Base-by-base conservation (phyloP, 2,113 vertebrate species). In the Rostratula benghalensis region DNA sequence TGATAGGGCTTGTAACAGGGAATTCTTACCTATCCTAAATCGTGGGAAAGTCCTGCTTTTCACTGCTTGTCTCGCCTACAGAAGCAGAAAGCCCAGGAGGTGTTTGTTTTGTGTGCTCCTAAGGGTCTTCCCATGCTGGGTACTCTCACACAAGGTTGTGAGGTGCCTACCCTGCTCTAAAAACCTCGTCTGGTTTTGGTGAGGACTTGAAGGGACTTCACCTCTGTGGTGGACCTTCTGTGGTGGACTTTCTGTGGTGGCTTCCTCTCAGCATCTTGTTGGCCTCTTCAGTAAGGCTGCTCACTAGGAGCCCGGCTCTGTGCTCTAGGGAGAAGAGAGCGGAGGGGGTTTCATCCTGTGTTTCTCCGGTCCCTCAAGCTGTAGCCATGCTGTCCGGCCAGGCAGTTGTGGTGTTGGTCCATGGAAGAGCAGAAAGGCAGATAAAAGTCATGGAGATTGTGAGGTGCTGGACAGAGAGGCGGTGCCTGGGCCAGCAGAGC, bases 371-470 rank as follows among this genome's bases (percentile, higher is more conserved):
- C 17, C 17, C 37, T 61, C 63, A 9, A 30, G 51, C 64, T 1
- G 0, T 3, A 8, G 43, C 31, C 0, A 0, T 2, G 1, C 19
- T 19, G 22, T 24, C 4, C 0, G 1, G 6, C 6, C 0, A 10
- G 50, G 50, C 33, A 23, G 53, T 18, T 22, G 57, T 11, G 33
- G 1, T 8, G 31, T 15, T 33, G 60, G 57, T 65, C n/a, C 0
- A 0, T 18, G 60, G 46, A 59, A 71, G 35, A 82, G 30, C 41
- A 82, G 56, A 28, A 56, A 23, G 56, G 11, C 30, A 13, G 41
- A 5, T 7, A 5, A 25, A 77, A 61, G 22, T 12, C 1, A 0
- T 5, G 78, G 73, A 57, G 68, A 16, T 68, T 1, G 0, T 0
- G 2, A 79, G 37, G 46, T 2, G 16, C 57, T 31, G 70, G 53